Evolutionary conservation across 1,140 invertebrate genomes (phyloP), one percentile per base, ranked within the genome.

Genomic region (Saccostrea glomerata): DNA sequence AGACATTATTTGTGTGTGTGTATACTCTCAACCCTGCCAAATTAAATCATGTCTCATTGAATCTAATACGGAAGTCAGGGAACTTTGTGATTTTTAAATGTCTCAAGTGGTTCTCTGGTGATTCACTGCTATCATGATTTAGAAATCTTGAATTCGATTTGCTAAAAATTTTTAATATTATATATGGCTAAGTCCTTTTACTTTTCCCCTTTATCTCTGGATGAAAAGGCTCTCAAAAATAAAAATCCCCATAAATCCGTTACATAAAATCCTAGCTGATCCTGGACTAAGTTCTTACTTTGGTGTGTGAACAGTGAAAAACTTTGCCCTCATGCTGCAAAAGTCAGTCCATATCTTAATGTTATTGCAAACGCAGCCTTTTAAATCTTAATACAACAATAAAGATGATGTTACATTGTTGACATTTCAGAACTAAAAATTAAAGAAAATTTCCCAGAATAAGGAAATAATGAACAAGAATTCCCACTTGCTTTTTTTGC

Each of bases 11-110:
- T 77, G 70, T 77, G 25, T 77, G 36, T 25, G 25, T 77, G 25
- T 25, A 77, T 36, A 77, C 30, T 77, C 70, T 77, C 70, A 77
- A 30, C 70, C 25, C 25, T 7, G 70, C 70, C 70, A 23, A 77
- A 77, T 77, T 77, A 77, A 77, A 77, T 77, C 70, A 30, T 77
- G 70, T 77, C 25, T 63, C 25, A 30, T 30, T 30, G 11, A 77
- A 77, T 25, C 30, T 25, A 77, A 77, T 77, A 77, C 70, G 25
- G 70, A 77, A 77, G 70, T 77, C 70, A 77, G 70, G 70, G 11
- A 77, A 77, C 70, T 77, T 77, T 36, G 70, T 36, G 70, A 77
- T 77, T 77, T 77, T 77, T 30, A 77, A 77, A 77, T 77, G 70
- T 77, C 70, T 77, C 70, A 36, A 77, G 70, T 30, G 70, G 9